Percentiles rank a stretch among this genome's conserved stretches.
Evolutionary conservation across 2,888 invertebrate species (phyloP).

Genomic region (Tenthredo amoena): DNA sequence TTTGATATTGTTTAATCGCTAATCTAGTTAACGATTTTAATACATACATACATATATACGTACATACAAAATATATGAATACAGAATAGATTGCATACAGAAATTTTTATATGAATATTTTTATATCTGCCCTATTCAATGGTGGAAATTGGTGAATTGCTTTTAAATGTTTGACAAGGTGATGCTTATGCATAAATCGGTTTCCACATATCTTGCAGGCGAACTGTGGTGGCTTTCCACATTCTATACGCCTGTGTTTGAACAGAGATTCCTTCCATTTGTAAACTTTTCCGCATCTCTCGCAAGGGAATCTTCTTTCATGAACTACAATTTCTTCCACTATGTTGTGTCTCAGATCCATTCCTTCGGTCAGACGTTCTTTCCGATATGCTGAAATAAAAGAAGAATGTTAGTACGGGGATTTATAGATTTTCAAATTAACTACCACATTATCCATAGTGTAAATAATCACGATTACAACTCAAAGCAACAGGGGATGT

Average conservation of each 20-base stretch:
- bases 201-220: slow-evolving; percentile 73
- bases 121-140: slow-evolving; percentile 53
- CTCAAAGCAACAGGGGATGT: neutral
- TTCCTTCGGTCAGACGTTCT: slow-evolving; percentile 50
- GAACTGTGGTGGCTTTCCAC: slow-evolving; percentile 72
- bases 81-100: neutral
- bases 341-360: slow-evolving; percentile 40
- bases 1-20: neutral
- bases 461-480: neutral
- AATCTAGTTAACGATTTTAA: neutral
- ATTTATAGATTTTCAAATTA: neutral
- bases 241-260: slow-evolving; percentile 72
- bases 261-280: slow-evolving; percentile 71
- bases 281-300: slow-evolving; percentile 72
- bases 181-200: slow-evolving; percentile 79
- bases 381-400: slow-evolving; percentile 55
- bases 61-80: slow-evolving; percentile 19
- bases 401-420: slow-evolving; percentile 53
- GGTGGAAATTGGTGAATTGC: slow-evolving; percentile 63
- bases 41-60: slow-evolving; percentile 20
- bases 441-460: slow-evolving; percentile 16
- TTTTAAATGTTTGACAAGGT: slow-evolving; percentile 72
- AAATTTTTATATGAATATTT: slow-evolving; percentile 28
- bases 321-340: slow-evolving; percentile 18
- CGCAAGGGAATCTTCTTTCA: slow-evolving; percentile 66